A percentile compares a stretch with the other conserved stretches of the same genome.
These are phyloP conservation scores for Siderastrea radians DNA, from an alignment of 92 coral and sea anemone species.

Conservation along the genomic window DNA sequence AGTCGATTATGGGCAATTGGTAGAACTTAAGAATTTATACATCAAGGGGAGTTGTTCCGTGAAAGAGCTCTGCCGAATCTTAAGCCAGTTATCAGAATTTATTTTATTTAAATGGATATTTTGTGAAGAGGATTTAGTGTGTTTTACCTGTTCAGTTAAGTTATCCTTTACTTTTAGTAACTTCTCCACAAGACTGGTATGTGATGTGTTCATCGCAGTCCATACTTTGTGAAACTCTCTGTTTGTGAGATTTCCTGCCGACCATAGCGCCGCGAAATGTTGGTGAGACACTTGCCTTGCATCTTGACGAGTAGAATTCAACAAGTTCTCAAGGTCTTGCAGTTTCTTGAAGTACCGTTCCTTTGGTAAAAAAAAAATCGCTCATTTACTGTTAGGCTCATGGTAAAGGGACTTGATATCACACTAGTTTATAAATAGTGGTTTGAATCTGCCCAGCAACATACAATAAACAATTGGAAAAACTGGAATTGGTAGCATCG, in stretches of 20 bases:
- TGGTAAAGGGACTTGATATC: no score
- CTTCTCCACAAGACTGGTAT: neutral
- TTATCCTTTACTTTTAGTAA: neutral
- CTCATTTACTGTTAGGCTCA: neutral
- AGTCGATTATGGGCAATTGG: no score
- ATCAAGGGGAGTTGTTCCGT: no score
- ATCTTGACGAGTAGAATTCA: neutral
- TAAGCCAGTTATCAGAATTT: no score
- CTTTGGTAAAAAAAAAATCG: neutral
- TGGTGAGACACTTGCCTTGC: neutral
- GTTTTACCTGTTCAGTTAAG: constrained; percentile 1
- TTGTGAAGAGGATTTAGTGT: no score
- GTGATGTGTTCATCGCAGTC: neutral
- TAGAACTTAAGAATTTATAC: no score
- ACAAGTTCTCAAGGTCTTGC: neutral
- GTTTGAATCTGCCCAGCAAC: neutral
- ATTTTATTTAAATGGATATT: no score
- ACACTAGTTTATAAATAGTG: neutral
- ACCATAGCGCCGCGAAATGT: neutral
- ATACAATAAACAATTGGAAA: no score
- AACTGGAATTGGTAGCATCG: no score
- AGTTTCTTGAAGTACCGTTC: neutral
- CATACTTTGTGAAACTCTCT: neutral
- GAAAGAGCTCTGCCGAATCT: no score
- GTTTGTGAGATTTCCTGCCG: neutral